Percentiles rank a stretch among this genome's conserved stretches.
These are phyloP conservation scores for Argyra leucocephala DNA, from an alignment of 2,888 invertebrate genomes.

Conservation along the genomic window DNA sequence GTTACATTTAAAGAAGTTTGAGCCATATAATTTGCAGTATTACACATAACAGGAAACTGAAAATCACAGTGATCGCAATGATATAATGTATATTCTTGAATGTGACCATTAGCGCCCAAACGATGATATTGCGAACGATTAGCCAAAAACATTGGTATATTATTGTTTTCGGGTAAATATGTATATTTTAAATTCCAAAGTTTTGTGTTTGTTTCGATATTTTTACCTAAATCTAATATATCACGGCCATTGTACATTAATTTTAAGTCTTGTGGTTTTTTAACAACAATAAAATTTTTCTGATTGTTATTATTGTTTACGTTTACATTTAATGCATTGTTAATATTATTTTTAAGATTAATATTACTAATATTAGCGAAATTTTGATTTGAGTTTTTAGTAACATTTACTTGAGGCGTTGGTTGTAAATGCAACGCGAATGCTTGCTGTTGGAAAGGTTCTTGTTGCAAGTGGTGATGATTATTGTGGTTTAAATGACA, in stretches of 20 bases:
- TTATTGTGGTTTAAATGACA: not conserved
- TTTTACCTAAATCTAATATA: conserved; percentile 51
- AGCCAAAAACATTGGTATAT: conserved; percentile 51
- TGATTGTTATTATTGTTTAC: not conserved
- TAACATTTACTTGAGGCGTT: not conserved
- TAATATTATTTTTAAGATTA: conserved; percentile 7
- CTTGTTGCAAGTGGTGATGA: conserved; percentile 8
- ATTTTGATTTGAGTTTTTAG: conserved; percentile 6
- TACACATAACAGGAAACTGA: conserved; percentile 36
- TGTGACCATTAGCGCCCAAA: conserved; percentile 48
- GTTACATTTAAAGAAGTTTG: conserved; percentile 26
- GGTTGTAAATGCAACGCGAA: not conserved
- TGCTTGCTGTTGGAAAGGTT: conserved; percentile 17
- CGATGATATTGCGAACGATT: conserved; percentile 56
- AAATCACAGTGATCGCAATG: conserved; percentile 48
- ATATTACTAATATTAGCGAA: not conserved
- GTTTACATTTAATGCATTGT: not conserved
- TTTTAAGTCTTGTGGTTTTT: conserved; percentile 33
- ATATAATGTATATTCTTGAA: conserved; percentile 51
- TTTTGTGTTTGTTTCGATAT: conserved; percentile 42
- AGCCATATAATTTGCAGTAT: conserved; percentile 24
- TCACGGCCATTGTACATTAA: conserved; percentile 49
- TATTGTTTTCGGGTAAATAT: conserved; percentile 49
- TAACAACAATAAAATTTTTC: not conserved
- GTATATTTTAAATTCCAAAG: conserved; percentile 51